Evolutionary conservation across 1,140 invertebrate genomes (phyloP).

Genomic region (Ooceraea biroi): DNA sequence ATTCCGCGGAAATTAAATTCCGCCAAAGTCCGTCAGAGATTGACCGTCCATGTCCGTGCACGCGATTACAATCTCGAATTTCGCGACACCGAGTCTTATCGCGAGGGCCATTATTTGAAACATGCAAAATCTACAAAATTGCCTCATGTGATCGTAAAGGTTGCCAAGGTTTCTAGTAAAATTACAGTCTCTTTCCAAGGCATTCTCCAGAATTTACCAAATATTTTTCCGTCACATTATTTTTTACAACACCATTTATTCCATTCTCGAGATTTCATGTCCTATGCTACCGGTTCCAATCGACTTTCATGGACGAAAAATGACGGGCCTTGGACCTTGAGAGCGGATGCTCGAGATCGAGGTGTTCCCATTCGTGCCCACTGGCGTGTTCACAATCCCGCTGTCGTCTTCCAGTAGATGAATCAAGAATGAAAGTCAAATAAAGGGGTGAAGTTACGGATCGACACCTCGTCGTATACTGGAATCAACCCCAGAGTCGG

Average conservation of each 20-base stretch:
- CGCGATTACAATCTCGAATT: constrained; percentile 11
- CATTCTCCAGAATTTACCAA: too few species aligned
- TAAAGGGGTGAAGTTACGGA: constrained; percentile 24
- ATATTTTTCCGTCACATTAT: too few species aligned
- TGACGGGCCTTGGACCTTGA: not conserved
- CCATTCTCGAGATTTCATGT: not conserved
- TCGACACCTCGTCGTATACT: not conserved
- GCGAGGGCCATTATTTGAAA: constrained; percentile 22
- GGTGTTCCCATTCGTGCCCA: constrained; percentile 12
- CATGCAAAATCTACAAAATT: too few species aligned
- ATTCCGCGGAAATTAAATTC: constrained; percentile 38
- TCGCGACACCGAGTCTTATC: not conserved
- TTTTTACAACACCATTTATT: not conserved
- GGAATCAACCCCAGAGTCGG: not conserved
- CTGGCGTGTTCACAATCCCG: constrained; percentile 16
- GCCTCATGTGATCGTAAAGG: too few species aligned
- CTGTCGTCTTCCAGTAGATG: not conserved
- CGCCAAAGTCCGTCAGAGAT: not conserved
- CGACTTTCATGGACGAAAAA: not conserved
- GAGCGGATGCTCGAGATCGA: constrained; percentile 13
- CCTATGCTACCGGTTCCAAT: too few species aligned
- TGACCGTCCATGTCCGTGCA: not conserved
- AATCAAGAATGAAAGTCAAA: constrained; percentile 23
- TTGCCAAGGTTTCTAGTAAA: too few species aligned
- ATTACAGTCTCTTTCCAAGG: too few species aligned